Base-by-base conservation (phyloP, 92 coral and sea anemone genomes). In the Epizoanthus ramosus region DNA sequence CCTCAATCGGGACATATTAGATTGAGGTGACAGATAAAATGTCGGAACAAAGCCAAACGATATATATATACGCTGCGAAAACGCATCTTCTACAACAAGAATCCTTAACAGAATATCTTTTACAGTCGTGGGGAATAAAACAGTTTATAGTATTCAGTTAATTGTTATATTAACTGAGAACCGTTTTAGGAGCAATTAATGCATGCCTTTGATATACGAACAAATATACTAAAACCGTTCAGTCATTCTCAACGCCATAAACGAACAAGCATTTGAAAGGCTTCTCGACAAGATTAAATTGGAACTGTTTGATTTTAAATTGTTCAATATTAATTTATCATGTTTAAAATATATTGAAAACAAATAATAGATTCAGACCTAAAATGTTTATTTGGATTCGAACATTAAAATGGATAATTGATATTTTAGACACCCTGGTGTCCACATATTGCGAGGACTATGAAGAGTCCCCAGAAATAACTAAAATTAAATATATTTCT, bases 31-130 rank as follows among this genome's bases (percentile, higher is more conserved):
- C 13, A 7, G 18, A 8, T 56, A 19, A 57, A 23, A 57, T 18
- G 80, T 75, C 52, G 57, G 80, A 75, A 47, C 15, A 31, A n/a
- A 56, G 80, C 52, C 61, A 50, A 57, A 24, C 39, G 45, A 15
- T 9, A 9, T 47, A 35, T 16, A 15, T 9, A 9, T 47, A 35
- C 25, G 19, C 50, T 12, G 4, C 35, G 37, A 75, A 53, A 25
- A 3, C 66, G 15, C 50, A 35, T 28, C 18, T 57, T 74, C 22
- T n/a, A 33, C 18, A 57, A n/a, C 54, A 57, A 57, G 33, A 75
- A 75, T 21, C 9, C 19, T 3, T 17, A 5, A 57, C 28, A 2
- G 28, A 24, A 52, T 9, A 13, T 25, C 6, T 47, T 5, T 57
- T 57, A 5, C 67, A 61, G 67, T n/a, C 22, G 67, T 19, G 67